Base-by-base conservation (phyloP, 2,888 invertebrate species). In the Lycaena phlaeas region DNA sequence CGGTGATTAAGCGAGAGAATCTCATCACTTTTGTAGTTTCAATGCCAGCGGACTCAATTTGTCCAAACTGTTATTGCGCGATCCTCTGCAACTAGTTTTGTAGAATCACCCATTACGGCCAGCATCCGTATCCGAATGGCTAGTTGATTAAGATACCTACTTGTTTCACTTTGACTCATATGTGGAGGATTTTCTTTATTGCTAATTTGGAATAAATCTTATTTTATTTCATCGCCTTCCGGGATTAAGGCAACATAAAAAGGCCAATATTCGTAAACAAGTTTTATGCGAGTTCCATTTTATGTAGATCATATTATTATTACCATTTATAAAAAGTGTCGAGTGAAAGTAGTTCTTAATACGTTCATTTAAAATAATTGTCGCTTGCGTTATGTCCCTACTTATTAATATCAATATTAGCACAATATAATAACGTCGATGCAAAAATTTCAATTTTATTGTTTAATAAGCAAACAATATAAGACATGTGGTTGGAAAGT, bases 141-240 rank as follows among this genome's bases (percentile, higher is more conserved):
- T 72, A 70, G 76, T 78, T 79, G 77, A 82, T 81, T 78, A 81
- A 77, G 81, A 76, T 72, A 75, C 49, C 49, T 51, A 48, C 74
- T 81, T 65, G 71, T 74, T 71, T 71, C 75, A 72, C 73, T 78
- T 81, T 76, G 72, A 69, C 68, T 69, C 69, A 71, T 68, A 63
- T 67, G 64, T 65, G 67, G 67, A 60, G 67, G 64, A 70, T 70
- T 66, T 72, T 56, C 63, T 74, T 73, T 73, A 75, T 66, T 68
- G 71, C 69, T 69, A 72, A 69, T 68, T 68, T 59, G 48, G 45
- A 51, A 57, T 56, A 55, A 58, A 60, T 59, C 40, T 52, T 43
- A 38, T 36, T 48, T 53, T 48, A 55, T 53, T 46, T 50, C 45
- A 45, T 44, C 46, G 44, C 47, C 45, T 34, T 49, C 40, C 41